Conservation (phyloP, 1,140 invertebrate genomes). For the Neodiprion lecontei region DNA sequence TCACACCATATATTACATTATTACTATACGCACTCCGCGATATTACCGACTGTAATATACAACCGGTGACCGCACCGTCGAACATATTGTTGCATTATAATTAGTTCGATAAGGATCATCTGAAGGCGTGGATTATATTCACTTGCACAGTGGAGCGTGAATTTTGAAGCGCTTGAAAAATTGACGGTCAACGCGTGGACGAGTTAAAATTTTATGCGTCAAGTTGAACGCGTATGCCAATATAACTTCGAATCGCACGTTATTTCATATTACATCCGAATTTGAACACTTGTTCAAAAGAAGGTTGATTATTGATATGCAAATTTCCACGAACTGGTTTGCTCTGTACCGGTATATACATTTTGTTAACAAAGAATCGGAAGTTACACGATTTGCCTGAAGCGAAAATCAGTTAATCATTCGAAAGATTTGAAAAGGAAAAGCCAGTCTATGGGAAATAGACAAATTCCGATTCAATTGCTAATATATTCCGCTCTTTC, state of each 20-base stretch:
- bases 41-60: slow-evolving; percentile 25
- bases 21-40: slow-evolving; percentile 43
- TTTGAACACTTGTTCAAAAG: no score
- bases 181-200: neutral
- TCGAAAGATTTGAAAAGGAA: neutral
- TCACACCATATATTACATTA: slow-evolving; percentile 54
- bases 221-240: neutral
- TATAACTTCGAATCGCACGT: neutral
- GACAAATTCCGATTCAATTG: slow-evolving; percentile 7
- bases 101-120: slow-evolving; percentile 1
- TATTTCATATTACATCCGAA: no score
- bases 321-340: no score
- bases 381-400: neutral
- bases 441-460: neutral
- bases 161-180: neutral
- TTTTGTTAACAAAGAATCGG: neutral
- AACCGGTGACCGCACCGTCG: slow-evolving; percentile 13
- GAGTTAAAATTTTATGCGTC: neutral
- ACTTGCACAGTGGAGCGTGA: no score
- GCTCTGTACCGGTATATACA: no score
- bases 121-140: neutral
- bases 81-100: slow-evolving; percentile 31
- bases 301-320: no score
- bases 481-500: slow-evolving; percentile 2
- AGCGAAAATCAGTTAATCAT: neutral